Percentiles rank a stretch among this genome's conserved stretches.
Evolutionary conservation across 1,140 invertebrate species (phyloP).

Genomic region (Dinothrombium tinctorium): DNA sequence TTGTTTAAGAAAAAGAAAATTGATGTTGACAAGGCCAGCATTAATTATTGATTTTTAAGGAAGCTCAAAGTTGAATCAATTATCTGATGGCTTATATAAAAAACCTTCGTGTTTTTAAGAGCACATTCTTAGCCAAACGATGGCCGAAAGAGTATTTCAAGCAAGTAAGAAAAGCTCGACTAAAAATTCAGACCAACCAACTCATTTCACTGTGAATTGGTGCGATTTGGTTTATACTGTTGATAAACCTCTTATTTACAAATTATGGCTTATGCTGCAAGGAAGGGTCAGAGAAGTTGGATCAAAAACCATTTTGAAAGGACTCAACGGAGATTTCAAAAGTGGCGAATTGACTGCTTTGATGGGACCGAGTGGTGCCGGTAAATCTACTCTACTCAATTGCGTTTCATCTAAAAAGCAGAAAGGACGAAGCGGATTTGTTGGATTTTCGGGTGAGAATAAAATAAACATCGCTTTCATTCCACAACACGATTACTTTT

Average conservation of each 20-base stretch:
- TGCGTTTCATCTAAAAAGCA: conserved; percentile 16
- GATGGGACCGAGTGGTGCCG: conserved; percentile 34
- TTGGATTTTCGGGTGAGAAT: neutral
- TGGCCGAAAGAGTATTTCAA: too few relatives aligned
- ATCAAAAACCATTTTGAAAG: neutral
- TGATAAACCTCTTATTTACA: conserved; percentile 5
- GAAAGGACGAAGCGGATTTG: conserved; percentile 2
- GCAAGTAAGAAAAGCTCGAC: too few relatives aligned
- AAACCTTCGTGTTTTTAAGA: too few relatives aligned
- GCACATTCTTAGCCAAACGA: too few relatives aligned
- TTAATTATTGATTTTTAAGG: too few relatives aligned
- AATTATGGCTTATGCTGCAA: conserved; percentile 2
- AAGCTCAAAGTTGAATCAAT: too few relatives aligned
- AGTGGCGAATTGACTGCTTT: conserved; percentile 25
- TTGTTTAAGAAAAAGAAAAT: too few relatives aligned
- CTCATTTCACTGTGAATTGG: neutral
- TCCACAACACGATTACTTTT: conserved; percentile 6
- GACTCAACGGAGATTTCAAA: conserved; percentile 11
- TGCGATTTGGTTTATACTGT: conserved; percentile 2
- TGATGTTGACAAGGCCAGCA: too few relatives aligned
- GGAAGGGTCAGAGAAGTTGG: conserved; percentile 12
- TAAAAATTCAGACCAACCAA: conserved; percentile 7
- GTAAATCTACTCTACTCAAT: conserved; percentile 26
- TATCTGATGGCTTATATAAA: too few relatives aligned
- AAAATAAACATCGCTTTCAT: conserved; percentile 8